Conservation (phyloP, 1,140 invertebrate species). For the Sweltsa coloradensis region DNA sequence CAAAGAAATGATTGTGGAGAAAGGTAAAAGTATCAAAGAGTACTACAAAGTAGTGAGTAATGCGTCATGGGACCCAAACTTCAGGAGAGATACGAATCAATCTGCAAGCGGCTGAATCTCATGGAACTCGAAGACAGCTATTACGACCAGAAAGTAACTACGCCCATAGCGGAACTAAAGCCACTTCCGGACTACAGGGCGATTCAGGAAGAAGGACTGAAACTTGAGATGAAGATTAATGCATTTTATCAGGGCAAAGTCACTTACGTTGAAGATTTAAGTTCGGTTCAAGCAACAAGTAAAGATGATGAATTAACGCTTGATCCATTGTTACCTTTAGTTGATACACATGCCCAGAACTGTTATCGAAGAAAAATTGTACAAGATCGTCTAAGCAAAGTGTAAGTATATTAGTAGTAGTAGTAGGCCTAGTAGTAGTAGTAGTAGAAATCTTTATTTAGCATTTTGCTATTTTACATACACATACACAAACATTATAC, state of each 20-base stretch:
- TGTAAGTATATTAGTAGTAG: no score
- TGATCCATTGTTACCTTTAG: constrained; percentile 36
- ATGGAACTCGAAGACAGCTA: constrained; percentile 37
- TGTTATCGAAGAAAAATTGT: constrained; percentile 40
- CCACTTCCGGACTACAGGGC: constrained; percentile 41
- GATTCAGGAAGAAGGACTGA: constrained; percentile 40
- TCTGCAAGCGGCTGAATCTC: constrained; percentile 40
- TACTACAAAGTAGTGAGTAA: constrained; percentile 34
- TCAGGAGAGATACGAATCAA: constrained; percentile 33
- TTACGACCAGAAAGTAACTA: constrained; percentile 15
- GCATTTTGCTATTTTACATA: no score
- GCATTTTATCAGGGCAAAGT: constrained; percentile 33
- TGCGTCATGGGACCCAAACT: constrained; percentile 5
- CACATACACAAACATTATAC: no score
- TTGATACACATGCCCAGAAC: constrained; percentile 40
- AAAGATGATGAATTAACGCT: constrained; percentile 22
- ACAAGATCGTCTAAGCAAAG: constrained; percentile 38
- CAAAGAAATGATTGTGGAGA: constrained; percentile 38
- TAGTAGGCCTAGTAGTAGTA: no score
- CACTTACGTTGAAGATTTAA: constrained; percentile 17
- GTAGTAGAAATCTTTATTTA: no score
- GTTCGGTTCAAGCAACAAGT: constrained; percentile 17
- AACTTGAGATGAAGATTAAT: constrained; percentile 39
- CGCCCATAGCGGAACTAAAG: constrained; percentile 34
- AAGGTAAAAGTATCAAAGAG: constrained; percentile 33